These are phyloP conservation scores for Oophaga pumilio DNA, from an alignment of 2,113 vertebrate species.

Conservation along the genomic window DNA sequence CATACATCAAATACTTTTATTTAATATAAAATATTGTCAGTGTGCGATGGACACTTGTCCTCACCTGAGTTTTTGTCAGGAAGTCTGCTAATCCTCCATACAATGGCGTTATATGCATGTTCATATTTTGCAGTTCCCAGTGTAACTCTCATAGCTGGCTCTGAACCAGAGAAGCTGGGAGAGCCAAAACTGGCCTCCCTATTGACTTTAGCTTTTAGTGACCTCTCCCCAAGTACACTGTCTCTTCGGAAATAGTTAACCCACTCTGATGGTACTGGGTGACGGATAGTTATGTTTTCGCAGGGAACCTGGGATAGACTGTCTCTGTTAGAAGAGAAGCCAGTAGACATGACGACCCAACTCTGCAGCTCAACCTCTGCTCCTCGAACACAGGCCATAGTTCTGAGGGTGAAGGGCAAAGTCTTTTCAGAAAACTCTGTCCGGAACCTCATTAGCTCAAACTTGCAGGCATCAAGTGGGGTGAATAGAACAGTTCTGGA, in stretches of 20 bases:
- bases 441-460: constrained; percentile 84
- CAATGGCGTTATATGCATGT: constrained; percentile 85
- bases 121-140: constrained; percentile 89
- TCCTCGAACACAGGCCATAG: constrained; percentile 77
- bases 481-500: constrained; percentile 77
- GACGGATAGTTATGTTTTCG: constrained; percentile 85
- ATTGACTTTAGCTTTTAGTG: constrained; percentile 88
- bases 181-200: constrained; percentile 86
- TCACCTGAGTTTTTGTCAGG: constrained; percentile 91
- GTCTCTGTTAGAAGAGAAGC: constrained; percentile 84
- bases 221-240: constrained; percentile 83
- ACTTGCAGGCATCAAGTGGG: constrained; percentile 78
- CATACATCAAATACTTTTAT: too few relatives aligned
- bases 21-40: neutral
- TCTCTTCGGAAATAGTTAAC: constrained; percentile 89
- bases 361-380: constrained; percentile 89
- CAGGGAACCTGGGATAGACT: constrained; percentile 82
- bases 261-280: constrained; percentile 83
- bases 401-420: constrained; percentile 84
- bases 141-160: constrained; percentile 90
- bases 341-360: constrained; percentile 85
- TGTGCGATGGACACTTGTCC: neutral
- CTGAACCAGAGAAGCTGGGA: constrained; percentile 77
- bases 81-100: constrained; percentile 86
- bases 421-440: constrained; percentile 82